These are phyloP conservation scores for Patiria miniata DNA, from an alignment of 35 echinoderm and acorn worm species.

Conservation along the genomic window DNA sequence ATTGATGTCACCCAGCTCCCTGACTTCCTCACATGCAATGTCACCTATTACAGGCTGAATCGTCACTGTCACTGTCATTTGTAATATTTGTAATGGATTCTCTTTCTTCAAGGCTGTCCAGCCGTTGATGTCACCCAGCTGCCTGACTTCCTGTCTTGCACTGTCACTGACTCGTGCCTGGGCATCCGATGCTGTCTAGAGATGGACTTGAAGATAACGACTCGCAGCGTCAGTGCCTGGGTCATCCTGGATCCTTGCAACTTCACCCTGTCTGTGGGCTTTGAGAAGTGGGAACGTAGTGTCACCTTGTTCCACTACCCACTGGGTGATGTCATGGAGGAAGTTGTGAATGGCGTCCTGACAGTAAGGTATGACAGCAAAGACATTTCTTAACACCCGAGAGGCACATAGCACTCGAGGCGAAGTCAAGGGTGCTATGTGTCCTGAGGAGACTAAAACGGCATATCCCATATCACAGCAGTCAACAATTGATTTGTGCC, in stretches of 20 bases:
- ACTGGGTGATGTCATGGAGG: neutral
- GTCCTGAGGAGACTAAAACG: too few relatives aligned
- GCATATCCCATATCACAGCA: too few relatives aligned
- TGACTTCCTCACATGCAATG: too few relatives aligned
- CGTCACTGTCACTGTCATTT: neutral
- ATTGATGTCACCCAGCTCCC: too few relatives aligned
- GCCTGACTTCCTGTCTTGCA: neutral
- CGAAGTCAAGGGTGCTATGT: too few relatives aligned
- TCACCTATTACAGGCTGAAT: too few relatives aligned
- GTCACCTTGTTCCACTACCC: slow-evolving; percentile 6
- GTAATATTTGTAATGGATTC: neutral
- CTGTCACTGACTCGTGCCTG: neutral
- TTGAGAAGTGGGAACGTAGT: slow-evolving; percentile 23
- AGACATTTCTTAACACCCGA: too few relatives aligned
- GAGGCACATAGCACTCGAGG: too few relatives aligned
- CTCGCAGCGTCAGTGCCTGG: neutral
- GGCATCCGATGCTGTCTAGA: slow-evolving; percentile 15
- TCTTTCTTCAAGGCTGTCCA: neutral
- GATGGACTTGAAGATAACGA: slow-evolving; percentile 21
- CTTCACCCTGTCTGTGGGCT: neutral
- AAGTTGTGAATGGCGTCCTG: neutral
- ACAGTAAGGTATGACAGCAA: slow-evolving; percentile 1
- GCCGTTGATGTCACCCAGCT: neutral
- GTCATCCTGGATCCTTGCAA: slow-evolving; percentile 20
- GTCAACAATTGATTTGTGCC: too few relatives aligned